A percentile compares a stretch with the other conserved stretches of the same genome.
phyloP scores from a whole-genome alignment of 2,888 invertebrate species.

The Acleris emargana region DNA sequence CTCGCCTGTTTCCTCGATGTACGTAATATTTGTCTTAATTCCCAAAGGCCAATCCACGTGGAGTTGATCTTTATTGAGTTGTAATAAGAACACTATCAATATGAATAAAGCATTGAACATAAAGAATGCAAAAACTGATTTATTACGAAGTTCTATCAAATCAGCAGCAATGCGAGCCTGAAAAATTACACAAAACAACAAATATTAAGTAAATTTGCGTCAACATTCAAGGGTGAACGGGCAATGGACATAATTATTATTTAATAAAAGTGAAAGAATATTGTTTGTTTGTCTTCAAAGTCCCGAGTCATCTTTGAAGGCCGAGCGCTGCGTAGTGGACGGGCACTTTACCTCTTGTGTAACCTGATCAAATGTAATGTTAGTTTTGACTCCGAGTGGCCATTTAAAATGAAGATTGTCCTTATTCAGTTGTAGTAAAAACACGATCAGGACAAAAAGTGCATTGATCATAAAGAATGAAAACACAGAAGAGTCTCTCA shows the following conservation, averaged over 20 bases:
- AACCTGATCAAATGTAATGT: slow-evolving; percentile 95
- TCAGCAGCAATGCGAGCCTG: slow-evolving; percentile 95
- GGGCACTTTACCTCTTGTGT: slow-evolving; percentile 94
- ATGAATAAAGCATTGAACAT: slow-evolving; percentile 99
- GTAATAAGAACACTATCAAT: slow-evolving; percentile 98
- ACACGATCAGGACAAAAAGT: slow-evolving; percentile 98
- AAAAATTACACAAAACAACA: slow-evolving; percentile 81
- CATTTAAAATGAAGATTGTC: slow-evolving; percentile 97
- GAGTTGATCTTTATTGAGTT: slow-evolving; percentile 99
- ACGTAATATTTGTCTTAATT: slow-evolving; percentile 97
- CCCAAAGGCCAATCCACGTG: slow-evolving; percentile 99
- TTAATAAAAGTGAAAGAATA: neutral
- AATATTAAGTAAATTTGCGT: slow-evolving; percentile 63
- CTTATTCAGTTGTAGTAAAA: slow-evolving; percentile 99
- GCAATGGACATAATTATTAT: slow-evolving; percentile 39
- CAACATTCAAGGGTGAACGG: slow-evolving; percentile 84
- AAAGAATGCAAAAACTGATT: slow-evolving; percentile 98
- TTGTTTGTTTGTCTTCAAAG: slow-evolving; percentile 24
- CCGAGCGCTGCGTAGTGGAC: slow-evolving; percentile 68
- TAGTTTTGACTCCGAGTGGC: slow-evolving; percentile 97
- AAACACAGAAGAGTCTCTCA: slow-evolving; percentile 97
- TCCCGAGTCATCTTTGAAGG: slow-evolving; percentile 80
- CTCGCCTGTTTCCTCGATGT: slow-evolving; percentile 96
- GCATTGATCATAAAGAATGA: slow-evolving; percentile 99
- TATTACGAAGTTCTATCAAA: slow-evolving; percentile 97